phyloP scores from a whole-genome alignment of 1,140 invertebrate genomes.

The Euwallacea fornicatus region DNA sequence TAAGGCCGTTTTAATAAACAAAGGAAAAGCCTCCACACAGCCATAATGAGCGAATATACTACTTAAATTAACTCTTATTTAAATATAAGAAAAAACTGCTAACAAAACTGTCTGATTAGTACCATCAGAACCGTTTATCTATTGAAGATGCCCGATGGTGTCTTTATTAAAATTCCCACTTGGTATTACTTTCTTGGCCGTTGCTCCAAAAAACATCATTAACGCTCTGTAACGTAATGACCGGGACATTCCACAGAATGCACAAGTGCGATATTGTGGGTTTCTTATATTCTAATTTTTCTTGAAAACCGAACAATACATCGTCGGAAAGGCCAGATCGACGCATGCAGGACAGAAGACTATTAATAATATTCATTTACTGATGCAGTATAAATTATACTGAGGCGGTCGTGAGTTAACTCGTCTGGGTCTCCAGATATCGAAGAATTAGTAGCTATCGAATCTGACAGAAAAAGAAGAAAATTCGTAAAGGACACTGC shows the following conservation, averaged over 20 bases:
- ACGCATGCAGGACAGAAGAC: constrained; percentile 31
- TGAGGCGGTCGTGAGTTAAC: constrained; percentile 18
- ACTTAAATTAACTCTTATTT: too few relatives aligned
- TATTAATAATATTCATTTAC: constrained; percentile 36
- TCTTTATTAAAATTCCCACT: too few relatives aligned
- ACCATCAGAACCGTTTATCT: too few relatives aligned
- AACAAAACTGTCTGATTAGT: too few relatives aligned
- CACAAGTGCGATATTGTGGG: constrained; percentile 7
- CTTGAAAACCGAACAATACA: constrained; percentile 33
- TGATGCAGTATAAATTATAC: constrained; percentile 36
- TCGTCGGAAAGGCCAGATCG: constrained; percentile 22
- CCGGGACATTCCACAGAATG: constrained; percentile 15
- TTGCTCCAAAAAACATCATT: constrained; percentile 5
- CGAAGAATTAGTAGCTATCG: too few relatives aligned
- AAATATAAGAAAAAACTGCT: too few relatives aligned
- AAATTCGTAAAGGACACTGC: too few relatives aligned
- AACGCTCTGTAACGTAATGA: constrained; percentile 7
- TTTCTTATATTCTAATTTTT: constrained; percentile 31
- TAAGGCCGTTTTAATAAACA: constrained; percentile 28
- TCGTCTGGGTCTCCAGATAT: background rate
- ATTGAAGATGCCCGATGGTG: too few relatives aligned
- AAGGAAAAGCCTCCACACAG: constrained; percentile 20
- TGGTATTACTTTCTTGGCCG: too few relatives aligned
- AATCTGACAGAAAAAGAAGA: too few relatives aligned
- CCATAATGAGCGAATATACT: background rate